Conservation (phyloP, 2,113 vertebrate species). For the Xenopus laevis region DNA sequence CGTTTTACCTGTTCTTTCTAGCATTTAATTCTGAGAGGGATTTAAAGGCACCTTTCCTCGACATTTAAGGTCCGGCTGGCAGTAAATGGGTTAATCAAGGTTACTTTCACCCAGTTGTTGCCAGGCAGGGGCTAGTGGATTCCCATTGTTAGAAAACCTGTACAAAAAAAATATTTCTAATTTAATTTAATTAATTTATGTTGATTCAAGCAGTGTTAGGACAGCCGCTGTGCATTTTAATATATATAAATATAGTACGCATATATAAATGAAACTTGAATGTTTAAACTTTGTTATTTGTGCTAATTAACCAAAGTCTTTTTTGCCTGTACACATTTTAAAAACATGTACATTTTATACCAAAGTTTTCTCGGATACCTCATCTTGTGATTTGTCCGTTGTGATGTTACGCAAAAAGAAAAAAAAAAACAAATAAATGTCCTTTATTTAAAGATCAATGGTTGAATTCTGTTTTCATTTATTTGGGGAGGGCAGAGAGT, state of each 20-base stretch:
- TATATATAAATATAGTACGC: slow-evolving; percentile 32
- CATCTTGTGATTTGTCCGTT: slow-evolving; percentile 43
- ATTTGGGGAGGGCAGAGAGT: neutral
- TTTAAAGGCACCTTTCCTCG: no score
- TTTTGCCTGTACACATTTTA: slow-evolving; percentile 45
- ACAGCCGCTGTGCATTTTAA: slow-evolving; percentile 35
- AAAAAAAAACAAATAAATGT: slow-evolving; percentile 32
- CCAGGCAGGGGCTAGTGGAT: neutral
- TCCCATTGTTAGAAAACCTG: no score
- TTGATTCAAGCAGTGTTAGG: slow-evolving; percentile 22
- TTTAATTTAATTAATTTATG: slow-evolving; percentile 22
- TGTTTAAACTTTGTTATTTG: slow-evolving; percentile 45
- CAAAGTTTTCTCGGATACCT: slow-evolving; percentile 47
- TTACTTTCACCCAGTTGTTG: neutral
- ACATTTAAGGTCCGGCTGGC: neutral
- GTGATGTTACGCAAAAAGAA: slow-evolving; percentile 36
- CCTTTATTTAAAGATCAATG: slow-evolving; percentile 35
- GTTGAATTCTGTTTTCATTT: neutral
- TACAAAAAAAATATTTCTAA: slow-evolving; percentile 2
- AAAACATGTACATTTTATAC: slow-evolving; percentile 45
- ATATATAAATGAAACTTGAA: slow-evolving; percentile 37
- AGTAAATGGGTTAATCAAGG: neutral
- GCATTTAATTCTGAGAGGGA: no score
- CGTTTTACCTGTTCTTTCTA: no score
- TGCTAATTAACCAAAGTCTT: slow-evolving; percentile 47